Conservation (phyloP, 2,888 invertebrate genomes). For the Caradrina kadenii region DNA sequence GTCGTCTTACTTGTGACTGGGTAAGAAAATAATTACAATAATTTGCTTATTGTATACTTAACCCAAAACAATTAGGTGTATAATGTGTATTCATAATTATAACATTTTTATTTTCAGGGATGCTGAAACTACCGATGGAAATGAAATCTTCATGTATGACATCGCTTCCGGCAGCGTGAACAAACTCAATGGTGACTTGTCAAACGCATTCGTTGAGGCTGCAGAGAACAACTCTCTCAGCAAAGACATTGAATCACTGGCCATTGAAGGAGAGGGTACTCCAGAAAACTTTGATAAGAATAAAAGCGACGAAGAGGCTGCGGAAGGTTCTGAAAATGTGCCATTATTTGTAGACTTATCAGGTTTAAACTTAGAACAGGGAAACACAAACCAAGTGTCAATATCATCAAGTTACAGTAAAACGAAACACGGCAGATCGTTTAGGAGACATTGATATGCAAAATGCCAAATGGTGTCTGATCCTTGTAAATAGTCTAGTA, state of each 20-base stretch:
- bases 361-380: slow-evolving; percentile 82
- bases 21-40: slow-evolving; percentile 89
- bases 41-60: background rate
- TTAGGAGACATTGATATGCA: slow-evolving; percentile 81
- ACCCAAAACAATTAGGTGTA: background rate
- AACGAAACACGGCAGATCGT: slow-evolving; percentile 87
- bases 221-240: slow-evolving; percentile 95
- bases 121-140: slow-evolving; percentile 87
- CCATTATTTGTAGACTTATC: slow-evolving; percentile 89
- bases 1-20: slow-evolving; percentile 95
- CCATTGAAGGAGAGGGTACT: slow-evolving; percentile 87
- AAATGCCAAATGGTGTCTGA: slow-evolving; percentile 72
- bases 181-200: slow-evolving; percentile 95
- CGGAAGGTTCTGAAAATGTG: slow-evolving; percentile 88
- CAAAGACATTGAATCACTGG: slow-evolving; percentile 91
- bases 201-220: slow-evolving; percentile 96
- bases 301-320: slow-evolving; percentile 72
- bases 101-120: slow-evolving; percentile 81
- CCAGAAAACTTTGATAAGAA: slow-evolving; percentile 83
- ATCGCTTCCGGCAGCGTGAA: slow-evolving; percentile 93
- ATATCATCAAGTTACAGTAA: slow-evolving; percentile 89
- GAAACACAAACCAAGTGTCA: slow-evolving; percentile 82
- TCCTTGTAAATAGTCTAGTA: slow-evolving; percentile 88
- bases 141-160: slow-evolving; percentile 97
- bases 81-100: slow-evolving; percentile 24